Base-by-base conservation (phyloP, 2,113 vertebrate genomes). In the Chaetodon trifascialis region DNA sequence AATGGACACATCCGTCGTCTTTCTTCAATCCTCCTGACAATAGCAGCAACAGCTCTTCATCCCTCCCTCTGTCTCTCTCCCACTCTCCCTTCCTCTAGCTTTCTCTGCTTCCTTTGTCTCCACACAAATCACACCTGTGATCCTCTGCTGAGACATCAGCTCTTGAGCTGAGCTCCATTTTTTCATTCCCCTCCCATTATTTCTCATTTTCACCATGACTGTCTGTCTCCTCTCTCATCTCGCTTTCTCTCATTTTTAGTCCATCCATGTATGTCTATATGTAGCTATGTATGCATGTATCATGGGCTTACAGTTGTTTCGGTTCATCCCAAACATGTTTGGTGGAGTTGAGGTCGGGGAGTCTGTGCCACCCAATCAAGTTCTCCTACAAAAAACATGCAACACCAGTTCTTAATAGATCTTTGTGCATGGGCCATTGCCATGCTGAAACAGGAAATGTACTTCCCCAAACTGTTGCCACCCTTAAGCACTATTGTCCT, bases 1-100 rank as follows among this genome's bases (percentile, higher is more conserved):
- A 91, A 92, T 91, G 90, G 88, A 93, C 90, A 88, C 78, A 88
- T 93, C 85, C 76, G 86, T 89, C 72, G 72, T 78, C 71, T 87
- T 86, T 86, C 86, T 79, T 87, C 83, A 89, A 77, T 80, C 69
- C 88, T 82, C 81, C 72, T 88, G 88, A 88, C 89, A 89, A 79
- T 82, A 80, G 62, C 75, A 78, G 60, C 60, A 75, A 82, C 77
- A 69, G 68, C 86, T 76, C 85, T 74, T 80, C 84, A 80, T 84
- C 73, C 70, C 55, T 79, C 58, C 52, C 73, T 77, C 85, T 55
- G 77, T 62, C 79, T 15, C 38, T 40, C 42, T 11, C 52, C 40
- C 49, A 49, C 73, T 80, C 70, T 79, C 11, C 40, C 82, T 82
- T 84, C 46, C 60, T 80, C 76, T 46, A 52, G 68, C 59, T 86